phyloP scores from a whole-genome alignment of 2,888 invertebrate species.

The Tetranychus piercei region DNA sequence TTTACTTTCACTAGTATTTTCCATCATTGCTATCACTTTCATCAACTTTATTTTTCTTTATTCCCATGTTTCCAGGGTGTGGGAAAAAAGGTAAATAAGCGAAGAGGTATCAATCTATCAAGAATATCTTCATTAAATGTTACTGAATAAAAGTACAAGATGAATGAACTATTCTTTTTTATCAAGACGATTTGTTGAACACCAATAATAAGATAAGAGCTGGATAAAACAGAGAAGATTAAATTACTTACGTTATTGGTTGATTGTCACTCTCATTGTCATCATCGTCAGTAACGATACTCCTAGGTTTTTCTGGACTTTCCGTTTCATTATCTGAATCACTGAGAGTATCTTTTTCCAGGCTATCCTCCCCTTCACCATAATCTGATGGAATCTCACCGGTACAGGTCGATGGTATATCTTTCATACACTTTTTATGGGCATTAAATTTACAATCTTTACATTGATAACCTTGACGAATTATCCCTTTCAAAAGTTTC shows the following conservation, averaged over 20 bases:
- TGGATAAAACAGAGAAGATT: neutral
- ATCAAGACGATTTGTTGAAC: no score
- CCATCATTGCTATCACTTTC: no score
- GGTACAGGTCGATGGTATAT: slow-evolving; percentile 71
- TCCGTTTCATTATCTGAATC: slow-evolving; percentile 28
- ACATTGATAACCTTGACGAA: slow-evolving; percentile 84
- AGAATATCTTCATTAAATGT: no score
- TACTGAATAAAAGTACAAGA: no score
- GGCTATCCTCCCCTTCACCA: slow-evolving; percentile 19
- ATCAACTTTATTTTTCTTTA: no score
- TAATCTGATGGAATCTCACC: slow-evolving; percentile 49
- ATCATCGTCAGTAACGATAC: slow-evolving; percentile 21
- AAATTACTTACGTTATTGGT: slow-evolving; percentile 10
- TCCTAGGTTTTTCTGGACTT: slow-evolving; percentile 17
- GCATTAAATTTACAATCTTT: slow-evolving; percentile 86
- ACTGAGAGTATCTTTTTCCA: slow-evolving; percentile 23
- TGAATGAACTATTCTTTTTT: no score
- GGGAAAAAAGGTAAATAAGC: no score
- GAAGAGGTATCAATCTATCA: no score
- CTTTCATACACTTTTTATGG: slow-evolving; percentile 78
- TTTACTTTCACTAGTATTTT: no score
- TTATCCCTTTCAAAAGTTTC: slow-evolving; percentile 78
- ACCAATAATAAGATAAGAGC: no score
- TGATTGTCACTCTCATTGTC: slow-evolving; percentile 21
- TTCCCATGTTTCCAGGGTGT: no score